phyloP scores from a whole-genome alignment of 2,888 invertebrate genomes.

The Bursaphelenchus okinawaensis region DNA sequence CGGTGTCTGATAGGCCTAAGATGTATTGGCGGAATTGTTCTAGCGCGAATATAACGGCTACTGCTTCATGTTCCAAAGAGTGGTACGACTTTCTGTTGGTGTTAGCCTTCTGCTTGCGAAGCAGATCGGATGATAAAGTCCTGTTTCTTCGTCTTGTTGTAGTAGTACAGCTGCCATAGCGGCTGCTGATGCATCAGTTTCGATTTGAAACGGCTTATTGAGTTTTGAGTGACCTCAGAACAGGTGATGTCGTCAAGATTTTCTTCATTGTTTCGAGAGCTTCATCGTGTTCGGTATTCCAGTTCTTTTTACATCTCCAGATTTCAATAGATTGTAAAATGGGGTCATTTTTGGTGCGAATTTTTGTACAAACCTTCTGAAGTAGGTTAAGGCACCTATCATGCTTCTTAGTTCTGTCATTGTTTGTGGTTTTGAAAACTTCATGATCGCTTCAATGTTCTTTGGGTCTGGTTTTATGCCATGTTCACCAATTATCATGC shows the following conservation, averaged over 20 bases:
- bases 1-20: neutral
- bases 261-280: too few species aligned
- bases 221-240: too few species aligned
- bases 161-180: neutral
- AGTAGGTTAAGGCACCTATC: conserved; percentile 12
- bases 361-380: conserved; percentile 7
- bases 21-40: neutral
- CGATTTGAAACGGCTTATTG: neutral
- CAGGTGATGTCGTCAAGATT: too few species aligned
- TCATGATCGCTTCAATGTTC: neutral
- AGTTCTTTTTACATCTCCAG: neutral
- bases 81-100: neutral
- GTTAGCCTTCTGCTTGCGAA: neutral
- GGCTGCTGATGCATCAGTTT: neutral
- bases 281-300: too few species aligned
- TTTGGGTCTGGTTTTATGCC: neutral
- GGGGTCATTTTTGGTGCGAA: conserved; percentile 12
- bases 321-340: neutral
- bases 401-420: conserved; percentile 4
- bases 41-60: neutral
- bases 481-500: neutral
- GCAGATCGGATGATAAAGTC: neutral
- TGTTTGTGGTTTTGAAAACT: neutral
- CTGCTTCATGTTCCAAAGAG: neutral
- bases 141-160: neutral